Percentiles rank a stretch among this genome's conserved stretches.
These are phyloP conservation scores for Nyctalus aviator DNA, from an alignment of 2,797 vertebrate species.

Conservation along the genomic window DNA sequence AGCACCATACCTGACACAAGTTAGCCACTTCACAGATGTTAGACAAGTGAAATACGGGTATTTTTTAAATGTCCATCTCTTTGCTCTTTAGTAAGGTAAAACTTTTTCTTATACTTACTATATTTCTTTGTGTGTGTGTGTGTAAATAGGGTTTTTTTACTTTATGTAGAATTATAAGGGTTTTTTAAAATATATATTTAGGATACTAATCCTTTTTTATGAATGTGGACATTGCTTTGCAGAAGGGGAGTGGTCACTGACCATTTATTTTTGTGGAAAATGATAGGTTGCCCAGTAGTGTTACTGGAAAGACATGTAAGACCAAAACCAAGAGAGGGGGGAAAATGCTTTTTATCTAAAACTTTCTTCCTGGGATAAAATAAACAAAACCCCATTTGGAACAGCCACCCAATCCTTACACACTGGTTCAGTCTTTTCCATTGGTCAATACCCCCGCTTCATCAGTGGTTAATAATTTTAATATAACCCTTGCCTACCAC, in stretches of 20 bases:
- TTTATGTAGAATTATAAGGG: neutral
- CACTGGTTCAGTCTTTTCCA: neutral
- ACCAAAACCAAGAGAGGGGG: neutral
- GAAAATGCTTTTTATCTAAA: neutral
- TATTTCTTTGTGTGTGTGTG: neutral
- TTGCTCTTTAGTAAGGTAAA: neutral
- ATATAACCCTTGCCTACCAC: neutral
- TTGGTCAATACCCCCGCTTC: neutral
- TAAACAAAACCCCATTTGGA: neutral
- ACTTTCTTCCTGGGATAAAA: constrained; percentile 1
- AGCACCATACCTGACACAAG: neutral
- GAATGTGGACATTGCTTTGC: constrained; percentile 29
- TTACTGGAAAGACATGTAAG: neutral
- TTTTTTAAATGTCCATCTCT: constrained; percentile 25
- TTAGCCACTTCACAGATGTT: constrained; percentile 34
- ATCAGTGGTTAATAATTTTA: neutral
- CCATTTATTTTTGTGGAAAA: constrained; percentile 10
- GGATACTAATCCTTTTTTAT: constrained; percentile 13
- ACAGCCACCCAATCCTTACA: neutral
- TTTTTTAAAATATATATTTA: neutral
- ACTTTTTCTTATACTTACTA: neutral
- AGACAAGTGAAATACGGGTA: neutral
- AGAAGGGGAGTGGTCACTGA: neutral
- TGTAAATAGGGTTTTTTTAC: neutral
- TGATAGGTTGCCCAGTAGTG: neutral